Base-by-base conservation (phyloP, 2,113 vertebrate species). In the Orcinus orca region DNA sequence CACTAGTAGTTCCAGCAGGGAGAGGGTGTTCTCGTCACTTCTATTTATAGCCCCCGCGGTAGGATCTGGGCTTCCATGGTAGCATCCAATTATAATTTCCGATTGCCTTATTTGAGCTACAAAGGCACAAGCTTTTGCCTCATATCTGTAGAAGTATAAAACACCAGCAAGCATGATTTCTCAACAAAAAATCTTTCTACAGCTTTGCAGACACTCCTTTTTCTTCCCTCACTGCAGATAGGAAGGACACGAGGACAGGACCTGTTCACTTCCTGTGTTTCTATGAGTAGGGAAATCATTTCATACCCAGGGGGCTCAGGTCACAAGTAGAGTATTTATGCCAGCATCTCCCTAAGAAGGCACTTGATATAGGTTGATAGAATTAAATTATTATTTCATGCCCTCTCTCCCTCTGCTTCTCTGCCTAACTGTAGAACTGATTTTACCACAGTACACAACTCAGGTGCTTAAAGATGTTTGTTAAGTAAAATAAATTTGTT, bases 91-190 rank as follows among this genome's bases (percentile, higher is more conserved):
- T 93, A 23, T 80, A 93, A 80, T 83, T 83, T 93, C 36, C 7
- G 68, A 17, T 76, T 74, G 41, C 68, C 63, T 84, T 95, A 90
- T 84, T 81, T 90, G 41, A 73, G 23, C 91, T 87, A 62, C 79
- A 92, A 88, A 85, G 63, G 65, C 74, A 70, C 33, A 92, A 38
- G 8, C 4, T 44, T 94, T 68, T 60, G 3, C 70, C 58, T 83
- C 67, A 79, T 74, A 81, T 92, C 90, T 94, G 79, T 70, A 95
- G 95, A 94, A 83, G 47, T 63, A 58, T 53, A 70, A 76, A 92
- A 88, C 50, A 60, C 23, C 47, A 90, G 74, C n/a, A 67, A 86
- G 80, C 44, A 29, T 14, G 41, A 70, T 90, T 92, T 93, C 74
- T 84, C 44, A 80, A 83, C 36, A 53, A 76, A 91, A 65, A 36